A percentile compares a stretch with the other conserved stretches of the same genome.
These are phyloP conservation scores for Agapostemon virescens DNA, from an alignment of 2,888 invertebrate species.

Conservation along the genomic window DNA sequence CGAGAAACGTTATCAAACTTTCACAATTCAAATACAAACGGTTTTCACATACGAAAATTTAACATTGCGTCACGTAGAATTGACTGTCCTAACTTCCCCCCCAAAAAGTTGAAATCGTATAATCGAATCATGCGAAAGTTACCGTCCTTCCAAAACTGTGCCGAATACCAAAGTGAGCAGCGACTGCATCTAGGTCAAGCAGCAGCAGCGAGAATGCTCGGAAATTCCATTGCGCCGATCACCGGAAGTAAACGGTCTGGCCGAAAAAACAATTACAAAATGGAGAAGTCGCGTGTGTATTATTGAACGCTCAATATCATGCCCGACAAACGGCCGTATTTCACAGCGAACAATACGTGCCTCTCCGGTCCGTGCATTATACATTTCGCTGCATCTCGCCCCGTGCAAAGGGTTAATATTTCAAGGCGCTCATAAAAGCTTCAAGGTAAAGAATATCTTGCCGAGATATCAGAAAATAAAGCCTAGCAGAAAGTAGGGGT, in stretches of 20 bases:
- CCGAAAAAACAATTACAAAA: conserved; percentile 8
- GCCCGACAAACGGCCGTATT: conserved; percentile 32
- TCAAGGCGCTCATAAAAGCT: conserved; percentile 46
- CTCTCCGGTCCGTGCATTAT: conserved; percentile 32
- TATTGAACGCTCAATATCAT: conserved; percentile 45
- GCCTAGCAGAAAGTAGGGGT: not conserved
- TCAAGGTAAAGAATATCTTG: conserved; percentile 34
- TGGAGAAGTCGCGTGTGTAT: conserved; percentile 37
- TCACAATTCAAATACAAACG: too few relatives aligned
- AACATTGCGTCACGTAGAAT: not conserved
- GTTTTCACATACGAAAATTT: not conserved
- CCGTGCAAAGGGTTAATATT: conserved; percentile 49
- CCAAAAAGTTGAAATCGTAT: not conserved
- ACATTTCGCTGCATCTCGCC: conserved; percentile 34
- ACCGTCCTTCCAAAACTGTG: not conserved
- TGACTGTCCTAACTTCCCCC: not conserved
- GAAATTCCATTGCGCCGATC: not conserved
- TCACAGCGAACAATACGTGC: conserved; percentile 47
- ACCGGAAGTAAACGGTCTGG: not conserved
- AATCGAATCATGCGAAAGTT: not conserved
- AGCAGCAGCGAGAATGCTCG: not conserved
- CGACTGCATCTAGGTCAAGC: not conserved
- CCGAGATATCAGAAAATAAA: conserved; percentile 46
- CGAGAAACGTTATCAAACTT: too few relatives aligned
- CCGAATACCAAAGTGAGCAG: not conserved